Evolutionary conservation across 2,113 vertebrate genomes (phyloP), one percentile per base, ranked within the genome.

Genomic region (Noctilio leporinus): DNA sequence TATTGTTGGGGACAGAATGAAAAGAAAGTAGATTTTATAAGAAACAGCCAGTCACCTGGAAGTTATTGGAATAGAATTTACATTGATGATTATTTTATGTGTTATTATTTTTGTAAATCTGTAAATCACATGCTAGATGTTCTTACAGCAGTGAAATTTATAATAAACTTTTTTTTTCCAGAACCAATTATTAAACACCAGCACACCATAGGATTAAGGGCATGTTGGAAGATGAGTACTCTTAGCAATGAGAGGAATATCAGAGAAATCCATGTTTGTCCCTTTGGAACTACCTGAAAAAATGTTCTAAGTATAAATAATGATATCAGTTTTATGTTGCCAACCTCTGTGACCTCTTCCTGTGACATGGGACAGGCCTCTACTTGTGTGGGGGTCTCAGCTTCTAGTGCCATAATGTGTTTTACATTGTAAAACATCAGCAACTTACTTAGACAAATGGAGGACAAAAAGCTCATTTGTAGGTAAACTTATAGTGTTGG

Each of bases 31-130:
- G 17, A 16, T 43, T 35, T 88, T 90, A 49, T 55, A 92, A 15
- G 51, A 84, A 93, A 53, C 3, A 94, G 10, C 55, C 86, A 86
- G 51, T 65, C 10, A 62, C 43, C 19, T 2, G 35, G 7, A 87
- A 65, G 9, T 86, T 47, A 51, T 67, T 90, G 76, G 40, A 49
- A 80, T 92, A 59, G 43, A 89, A 80, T 92, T 89, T 84, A 94
- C 11, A 75, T 9, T 38, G 5, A 92, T 47, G 28, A 43, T 75
- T 83, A 35, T 38, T 75, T 4, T 4, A 43, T 35, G 76, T 91
- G 62, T 91, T 62, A 70, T 55, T 0, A n/a, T 38, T 55, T 83
- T 51, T 70, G 1, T 86, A 90, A 87, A 45, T 45, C 57, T 70
- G 1, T 86, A 90, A 87, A 45, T 45, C 57, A 7, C 14, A 19